Evolutionary conservation across 2,113 vertebrate genomes (phyloP).

Genomic region (Phrynocephalus versicolor): DNA sequence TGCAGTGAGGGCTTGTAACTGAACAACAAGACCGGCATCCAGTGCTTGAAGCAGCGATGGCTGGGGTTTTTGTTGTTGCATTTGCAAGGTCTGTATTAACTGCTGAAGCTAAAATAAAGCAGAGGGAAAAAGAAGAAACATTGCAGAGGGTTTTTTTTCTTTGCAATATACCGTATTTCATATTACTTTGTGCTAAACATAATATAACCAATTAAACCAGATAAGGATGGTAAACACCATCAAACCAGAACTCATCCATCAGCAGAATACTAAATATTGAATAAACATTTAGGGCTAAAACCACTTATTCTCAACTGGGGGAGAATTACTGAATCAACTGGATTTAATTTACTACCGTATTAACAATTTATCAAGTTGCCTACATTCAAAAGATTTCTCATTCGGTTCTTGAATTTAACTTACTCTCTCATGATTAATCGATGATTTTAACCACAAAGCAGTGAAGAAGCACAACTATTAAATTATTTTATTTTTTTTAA

Average conservation of each 20-base stretch:
- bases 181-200: conserved; percentile 34
- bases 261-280: neutral
- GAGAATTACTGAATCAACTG: too few species aligned
- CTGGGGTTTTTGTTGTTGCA: conserved; percentile 98
- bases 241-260: neutral
- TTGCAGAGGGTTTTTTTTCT: conserved; percentile 9
- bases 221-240: neutral
- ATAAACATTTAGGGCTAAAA: neutral
- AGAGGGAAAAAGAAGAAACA: conserved; percentile 5
- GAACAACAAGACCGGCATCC: conserved; percentile 95
- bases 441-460: neutral
- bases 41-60: conserved; percentile 94
- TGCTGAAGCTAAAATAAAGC: conserved; percentile 86
- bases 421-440: neutral
- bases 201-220: neutral
- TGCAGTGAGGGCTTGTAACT: conserved; percentile 95
- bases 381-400: too few species aligned
- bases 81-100: conserved; percentile 94
- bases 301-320: too few species aligned
- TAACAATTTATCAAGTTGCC: too few species aligned
- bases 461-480: neutral
- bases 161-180: neutral
- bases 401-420: neutral
- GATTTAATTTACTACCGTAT: too few species aligned
- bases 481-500: too few species aligned